Percentiles rank a stretch among this genome's conserved stretches.
These are phyloP conservation scores for Falco concolor DNA, from an alignment of 2,797 vertebrate species.

Conservation along the genomic window DNA sequence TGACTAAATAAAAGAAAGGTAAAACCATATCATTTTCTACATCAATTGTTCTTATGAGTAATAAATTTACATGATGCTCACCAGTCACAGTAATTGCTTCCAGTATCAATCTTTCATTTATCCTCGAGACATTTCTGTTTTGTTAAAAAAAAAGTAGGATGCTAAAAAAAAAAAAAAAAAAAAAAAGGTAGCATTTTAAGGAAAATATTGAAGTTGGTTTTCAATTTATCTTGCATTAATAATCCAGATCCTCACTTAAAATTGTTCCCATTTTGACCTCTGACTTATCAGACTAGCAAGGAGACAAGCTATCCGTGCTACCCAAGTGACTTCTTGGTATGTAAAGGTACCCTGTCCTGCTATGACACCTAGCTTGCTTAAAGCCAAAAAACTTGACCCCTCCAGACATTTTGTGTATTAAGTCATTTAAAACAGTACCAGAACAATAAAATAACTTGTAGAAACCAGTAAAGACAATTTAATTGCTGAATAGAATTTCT, in stretches of 20 bases:
- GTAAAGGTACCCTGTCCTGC: neutral
- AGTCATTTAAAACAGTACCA: slow-evolving; percentile 14
- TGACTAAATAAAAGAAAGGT: neutral
- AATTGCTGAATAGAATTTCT: slow-evolving; percentile 6
- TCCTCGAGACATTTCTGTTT: neutral
- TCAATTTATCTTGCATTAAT: neutral
- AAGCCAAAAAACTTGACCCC: neutral
- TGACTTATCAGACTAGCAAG: neutral
- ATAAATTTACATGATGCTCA: neutral
- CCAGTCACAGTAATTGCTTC: neutral
- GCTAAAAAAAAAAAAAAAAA: too few relatives aligned
- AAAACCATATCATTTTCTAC: neutral
- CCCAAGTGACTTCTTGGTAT: neutral
- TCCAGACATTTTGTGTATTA: neutral
- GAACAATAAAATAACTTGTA: neutral
- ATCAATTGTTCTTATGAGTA: neutral
- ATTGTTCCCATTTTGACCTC: neutral
- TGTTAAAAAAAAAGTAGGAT: neutral
- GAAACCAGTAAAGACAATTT: slow-evolving; percentile 25
- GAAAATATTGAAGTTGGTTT: neutral
- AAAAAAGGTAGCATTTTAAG: neutral
- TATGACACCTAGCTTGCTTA: neutral
- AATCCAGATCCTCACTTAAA: neutral
- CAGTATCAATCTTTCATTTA: neutral
- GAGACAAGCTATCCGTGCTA: neutral